A percentile compares a stretch with the other conserved stretches of the same genome.
Conservation (phyloP, 2,888 invertebrate species). For the Eilema depressum region DNA sequence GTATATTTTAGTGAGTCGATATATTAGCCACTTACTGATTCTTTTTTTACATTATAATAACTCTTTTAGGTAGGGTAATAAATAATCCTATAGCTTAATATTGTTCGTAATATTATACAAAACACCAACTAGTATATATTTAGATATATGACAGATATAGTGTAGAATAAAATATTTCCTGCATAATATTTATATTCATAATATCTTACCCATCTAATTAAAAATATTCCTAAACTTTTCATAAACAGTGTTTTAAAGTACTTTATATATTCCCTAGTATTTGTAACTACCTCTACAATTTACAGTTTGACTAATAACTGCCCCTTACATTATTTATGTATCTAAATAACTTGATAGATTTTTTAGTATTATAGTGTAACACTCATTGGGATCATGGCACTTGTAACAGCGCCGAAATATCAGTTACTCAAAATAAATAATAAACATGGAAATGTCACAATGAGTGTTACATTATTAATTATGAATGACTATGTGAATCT, state of each 20-base stretch:
- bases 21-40: slow-evolving; percentile 16
- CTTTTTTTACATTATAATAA: slow-evolving; percentile 35
- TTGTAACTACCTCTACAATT: slow-evolving; percentile 67
- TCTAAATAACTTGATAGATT: neutral
- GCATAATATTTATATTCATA: slow-evolving; percentile 59
- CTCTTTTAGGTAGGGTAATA: slow-evolving; percentile 46
- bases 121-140: slow-evolving; percentile 79
- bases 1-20: slow-evolving; percentile 2
- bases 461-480: no score
- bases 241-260: slow-evolving; percentile 60
- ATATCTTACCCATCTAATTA: slow-evolving; percentile 60
- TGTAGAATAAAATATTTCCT: slow-evolving; percentile 58
- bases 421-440: no score
- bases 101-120: slow-evolving; percentile 70
- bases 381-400: no score
- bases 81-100: slow-evolving; percentile 63
- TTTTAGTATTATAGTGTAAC: no score
- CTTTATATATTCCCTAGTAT: slow-evolving; percentile 62
- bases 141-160: slow-evolving; percentile 61
- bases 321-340: slow-evolving; percentile 39
- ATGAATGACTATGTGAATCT: no score
- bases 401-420: no score
- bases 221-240: slow-evolving; percentile 60
- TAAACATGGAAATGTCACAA: no score
- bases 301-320: slow-evolving; percentile 52